Evolutionary conservation across 2,888 invertebrate species (phyloP), one percentile per base, ranked within the genome.

Genomic region (Monopis laevigella): DNA sequence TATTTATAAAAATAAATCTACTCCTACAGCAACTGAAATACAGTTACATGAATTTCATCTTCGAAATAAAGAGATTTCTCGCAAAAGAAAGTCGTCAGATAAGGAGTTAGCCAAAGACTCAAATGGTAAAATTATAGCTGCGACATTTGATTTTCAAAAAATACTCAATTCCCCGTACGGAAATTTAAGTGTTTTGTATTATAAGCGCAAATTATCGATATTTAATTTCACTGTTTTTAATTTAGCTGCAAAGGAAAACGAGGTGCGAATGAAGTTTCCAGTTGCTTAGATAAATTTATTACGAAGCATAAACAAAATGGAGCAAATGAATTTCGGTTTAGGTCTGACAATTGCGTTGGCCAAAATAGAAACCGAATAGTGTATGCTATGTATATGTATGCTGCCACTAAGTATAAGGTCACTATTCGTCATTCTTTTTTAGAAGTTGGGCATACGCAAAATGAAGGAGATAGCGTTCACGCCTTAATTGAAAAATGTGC

Each of bases 391-490:
- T 55, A 51, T 42, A 42, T 48, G 16, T 46, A 47, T 26, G 46
- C 47, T 16, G 34, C 50, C 5, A 43, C 41, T 16, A 48, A 48
- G 26, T 49, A 44, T 39, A 43, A 49, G 19, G 47, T 56, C 10
- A 43, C 43, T 18, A 52, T 55, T 34, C 43, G 40, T n/a, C 55
- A 56, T 44, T 44, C 45, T 4, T 54, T 52, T 46, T 41, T 56
- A 12, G 50, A 49, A 46, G 46, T 48, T 21, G 54, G 51, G 4
- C 53, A 54, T 38, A 55, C 55, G 10, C 51, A 55, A 46, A 49
- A 50, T 38, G 55, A 56, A 39, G 51, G 51, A 2, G 53, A 55
- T 44, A 51, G 49, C 5, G 46, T 54, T 26, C 56, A 54, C 42
- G n/a, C n/a, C n/a, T n/a, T n/a, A n/a, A n/a, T n/a, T n/a, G n/a